Evolutionary conservation across 2,888 invertebrate genomes (phyloP), one percentile per base, ranked within the genome.

Genomic region (Melitaea athalia): DNA sequence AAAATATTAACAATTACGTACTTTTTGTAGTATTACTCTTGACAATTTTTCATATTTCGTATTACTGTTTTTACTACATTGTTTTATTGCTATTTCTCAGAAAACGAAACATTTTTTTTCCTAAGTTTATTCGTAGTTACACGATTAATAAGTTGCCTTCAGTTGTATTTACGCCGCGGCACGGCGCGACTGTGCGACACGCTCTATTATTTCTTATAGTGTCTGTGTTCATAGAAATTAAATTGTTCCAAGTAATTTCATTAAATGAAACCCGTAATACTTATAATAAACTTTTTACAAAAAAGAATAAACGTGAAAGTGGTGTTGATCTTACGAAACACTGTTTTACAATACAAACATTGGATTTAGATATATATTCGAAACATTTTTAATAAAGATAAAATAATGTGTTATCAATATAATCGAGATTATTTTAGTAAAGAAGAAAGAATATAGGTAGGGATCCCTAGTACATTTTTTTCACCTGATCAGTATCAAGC

Each of bases 91-190:
- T 47, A 33, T 66, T 71, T 63, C 49, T 63, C 53, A 59, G 72
- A 73, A 75, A 75, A 74, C 73, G 72, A 74, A 75, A 74, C 73
- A 74, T 78, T 78, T 82, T 84, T 81, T 83, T 85, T 87, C 85
- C 74, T 72, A 72, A 75, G 85, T 85, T 83, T 81, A 82, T 85
- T 81, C 81, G 81, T 64, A 67, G 70, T 70, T 81, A 83, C 79
- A 81, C 83, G 83, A 86, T 88, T 84, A 85, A 84, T 82, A 63
- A 61, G 66, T 73, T 57, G 71, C 68, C 71, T 74, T 70, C 83
- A 88, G 87, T 87, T 77, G 80, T 80, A 82, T 79, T 81, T 80
- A 84, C 78, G 79, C 78, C 81, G 79, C 79, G 80, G 79, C 72
- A 78, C 79, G 73, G 85, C 78, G 80, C 81, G 85, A 81, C 69